These are phyloP conservation scores for Heteromormyrus szaboi DNA, from an alignment of 2,797 vertebrate species.

Conservation along the genomic window DNA sequence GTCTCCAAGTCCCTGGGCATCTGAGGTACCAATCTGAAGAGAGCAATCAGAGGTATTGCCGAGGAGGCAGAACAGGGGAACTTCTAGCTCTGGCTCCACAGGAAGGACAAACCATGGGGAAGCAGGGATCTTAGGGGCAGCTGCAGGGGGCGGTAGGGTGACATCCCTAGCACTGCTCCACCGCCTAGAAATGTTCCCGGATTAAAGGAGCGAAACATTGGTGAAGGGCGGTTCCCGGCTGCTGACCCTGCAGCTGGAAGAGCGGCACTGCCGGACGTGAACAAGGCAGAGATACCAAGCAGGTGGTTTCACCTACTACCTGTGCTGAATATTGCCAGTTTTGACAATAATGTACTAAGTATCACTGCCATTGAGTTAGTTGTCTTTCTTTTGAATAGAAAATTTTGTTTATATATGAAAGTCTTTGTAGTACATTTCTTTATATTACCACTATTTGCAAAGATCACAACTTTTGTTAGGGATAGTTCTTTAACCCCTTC, in stretches of 20 bases:
- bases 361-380: background rate
- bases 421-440: background rate
- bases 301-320: no score
- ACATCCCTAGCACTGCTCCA: background rate
- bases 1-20: background rate
- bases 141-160: background rate
- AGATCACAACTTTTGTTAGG: background rate
- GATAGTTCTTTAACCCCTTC: background rate
- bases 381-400: background rate
- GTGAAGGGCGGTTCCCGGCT: background rate
- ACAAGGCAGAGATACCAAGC: no score
- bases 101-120: background rate
- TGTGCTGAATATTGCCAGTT: background rate
- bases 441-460: background rate
- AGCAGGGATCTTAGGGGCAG: background rate
- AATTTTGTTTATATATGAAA: background rate
- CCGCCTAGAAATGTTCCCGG: background rate
- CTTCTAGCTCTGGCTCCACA: background rate
- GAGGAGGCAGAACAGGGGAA: no score
- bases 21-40: background rate
- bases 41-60: background rate
- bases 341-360: background rate
- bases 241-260: no score
- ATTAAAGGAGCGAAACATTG: background rate
- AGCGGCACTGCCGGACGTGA: no score